Evolutionary conservation across 2,113 vertebrate species (phyloP).

Genomic region (Azemiops feae): DNA sequence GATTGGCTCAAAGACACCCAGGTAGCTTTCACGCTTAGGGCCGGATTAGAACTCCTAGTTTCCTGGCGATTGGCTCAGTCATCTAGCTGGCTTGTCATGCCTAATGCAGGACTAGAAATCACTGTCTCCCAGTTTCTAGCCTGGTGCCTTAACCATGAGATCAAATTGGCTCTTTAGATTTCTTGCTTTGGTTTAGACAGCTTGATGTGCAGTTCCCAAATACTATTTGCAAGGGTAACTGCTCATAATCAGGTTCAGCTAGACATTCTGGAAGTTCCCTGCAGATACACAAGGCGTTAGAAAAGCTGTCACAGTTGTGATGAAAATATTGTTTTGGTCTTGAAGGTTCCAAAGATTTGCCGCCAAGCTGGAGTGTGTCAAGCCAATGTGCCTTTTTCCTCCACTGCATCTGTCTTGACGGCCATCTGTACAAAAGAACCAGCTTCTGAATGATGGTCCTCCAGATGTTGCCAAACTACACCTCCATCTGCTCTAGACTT

Average conservation of each 20-base stretch:
- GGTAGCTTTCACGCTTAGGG: no score
- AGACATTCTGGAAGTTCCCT: neutral
- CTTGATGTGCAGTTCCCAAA: neutral
- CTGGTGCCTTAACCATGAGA: no score
- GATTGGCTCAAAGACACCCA: no score
- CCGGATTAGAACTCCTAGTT: no score
- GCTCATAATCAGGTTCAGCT: neutral
- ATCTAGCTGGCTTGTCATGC: no score
- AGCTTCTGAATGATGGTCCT: neutral
- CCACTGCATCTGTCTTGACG: neutral
- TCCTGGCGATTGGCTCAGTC: no score
- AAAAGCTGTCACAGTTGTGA: neutral
- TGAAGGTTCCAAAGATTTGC: neutral
- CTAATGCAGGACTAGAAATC: no score
- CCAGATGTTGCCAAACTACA: neutral
- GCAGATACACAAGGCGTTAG: neutral
- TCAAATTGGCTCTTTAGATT: neutral
- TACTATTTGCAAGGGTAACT: no score
- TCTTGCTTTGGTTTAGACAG: neutral
- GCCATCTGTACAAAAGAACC: neutral
- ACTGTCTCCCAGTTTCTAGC: no score
- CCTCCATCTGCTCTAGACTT: neutral
- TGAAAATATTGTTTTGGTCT: neutral
- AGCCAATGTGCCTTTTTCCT: neutral
- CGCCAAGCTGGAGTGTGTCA: neutral